These are phyloP conservation scores for Abrostola tripartita DNA, from an alignment of 2,888 invertebrate species.

Conservation along the genomic window DNA sequence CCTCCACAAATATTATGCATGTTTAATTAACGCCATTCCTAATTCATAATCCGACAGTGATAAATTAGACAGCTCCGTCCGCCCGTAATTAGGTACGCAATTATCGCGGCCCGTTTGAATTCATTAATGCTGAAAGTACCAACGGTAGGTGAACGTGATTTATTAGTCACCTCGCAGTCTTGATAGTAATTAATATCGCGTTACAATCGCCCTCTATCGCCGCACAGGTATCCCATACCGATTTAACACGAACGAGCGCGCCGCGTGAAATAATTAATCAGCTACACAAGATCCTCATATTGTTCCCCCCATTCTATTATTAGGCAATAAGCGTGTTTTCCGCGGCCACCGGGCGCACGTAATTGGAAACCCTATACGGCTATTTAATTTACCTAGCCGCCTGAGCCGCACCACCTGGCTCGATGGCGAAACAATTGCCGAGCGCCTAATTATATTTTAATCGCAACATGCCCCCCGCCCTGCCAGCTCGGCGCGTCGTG, in stretches of 20 bases:
- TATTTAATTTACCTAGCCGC: slow-evolving; percentile 85
- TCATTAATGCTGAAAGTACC: slow-evolving; percentile 82
- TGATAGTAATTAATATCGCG: slow-evolving; percentile 82
- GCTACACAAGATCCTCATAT: slow-evolving; percentile 74
- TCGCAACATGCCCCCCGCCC: slow-evolving; percentile 79
- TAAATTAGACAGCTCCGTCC: slow-evolving; percentile 83
- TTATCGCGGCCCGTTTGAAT: slow-evolving; percentile 86
- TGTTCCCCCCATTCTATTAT: slow-evolving; percentile 79
- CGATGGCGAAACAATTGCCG: slow-evolving; percentile 87
- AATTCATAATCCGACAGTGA: slow-evolving; percentile 88
- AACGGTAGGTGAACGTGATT: slow-evolving; percentile 80
- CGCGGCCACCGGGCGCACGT: slow-evolving; percentile 74
- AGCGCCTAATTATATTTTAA: slow-evolving; percentile 88
- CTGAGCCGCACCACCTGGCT: slow-evolving; percentile 82
- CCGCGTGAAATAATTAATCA: slow-evolving; percentile 77
- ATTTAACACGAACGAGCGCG: slow-evolving; percentile 64
- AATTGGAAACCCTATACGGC: slow-evolving; percentile 85
- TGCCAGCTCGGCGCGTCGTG: slow-evolving; percentile 54
- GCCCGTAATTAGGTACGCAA: slow-evolving; percentile 86
- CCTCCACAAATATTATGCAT: slow-evolving; percentile 84
- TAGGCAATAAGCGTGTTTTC: slow-evolving; percentile 82
- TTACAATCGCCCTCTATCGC: slow-evolving; percentile 62
- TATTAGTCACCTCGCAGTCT: slow-evolving; percentile 77
- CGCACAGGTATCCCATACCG: slow-evolving; percentile 48
- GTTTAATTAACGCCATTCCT: slow-evolving; percentile 85